Conservation (phyloP, 2,888 invertebrate genomes). For the Hyalella azteca region DNA sequence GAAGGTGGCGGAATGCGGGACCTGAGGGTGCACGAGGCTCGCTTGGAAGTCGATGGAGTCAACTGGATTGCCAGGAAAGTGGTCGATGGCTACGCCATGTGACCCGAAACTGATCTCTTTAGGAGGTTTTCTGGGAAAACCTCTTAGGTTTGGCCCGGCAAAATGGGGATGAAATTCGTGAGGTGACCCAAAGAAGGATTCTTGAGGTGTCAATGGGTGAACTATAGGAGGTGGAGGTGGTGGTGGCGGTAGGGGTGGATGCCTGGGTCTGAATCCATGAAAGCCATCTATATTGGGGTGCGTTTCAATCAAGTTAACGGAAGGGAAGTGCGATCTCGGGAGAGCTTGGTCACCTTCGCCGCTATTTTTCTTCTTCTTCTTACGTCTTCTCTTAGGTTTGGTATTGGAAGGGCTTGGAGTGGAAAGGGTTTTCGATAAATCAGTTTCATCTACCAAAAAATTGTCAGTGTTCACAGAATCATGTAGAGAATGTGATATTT, state of each 20-base stretch:
- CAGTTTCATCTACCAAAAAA: not conserved
- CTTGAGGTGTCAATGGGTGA: not conserved
- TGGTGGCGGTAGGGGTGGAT: not conserved
- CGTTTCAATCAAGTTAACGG: not conserved
- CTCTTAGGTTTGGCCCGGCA: not conserved
- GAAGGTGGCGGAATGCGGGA: constrained; percentile 5
- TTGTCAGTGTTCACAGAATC: not conserved
- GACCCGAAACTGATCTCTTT: constrained; percentile 15
- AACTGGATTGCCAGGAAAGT: constrained; percentile 20
- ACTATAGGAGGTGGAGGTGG: not conserved
- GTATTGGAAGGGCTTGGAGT: not conserved
- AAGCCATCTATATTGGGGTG: not conserved
- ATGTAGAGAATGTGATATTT: no score
- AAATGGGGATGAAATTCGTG: not conserved
- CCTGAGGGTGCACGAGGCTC: not conserved
- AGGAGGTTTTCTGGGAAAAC: not conserved
- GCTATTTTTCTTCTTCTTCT: constrained; percentile 5
- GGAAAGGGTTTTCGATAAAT: not conserved
- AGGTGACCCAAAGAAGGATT: not conserved
- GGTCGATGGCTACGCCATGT: constrained; percentile 8
- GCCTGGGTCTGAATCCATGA: not conserved
- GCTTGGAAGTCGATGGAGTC: not conserved
- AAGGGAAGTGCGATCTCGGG: not conserved
- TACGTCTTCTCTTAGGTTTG: constrained; percentile 7
- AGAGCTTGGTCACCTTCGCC: not conserved